Base-by-base conservation (phyloP, 2,797 vertebrate genomes). In the Darevskia mixta region DNA sequence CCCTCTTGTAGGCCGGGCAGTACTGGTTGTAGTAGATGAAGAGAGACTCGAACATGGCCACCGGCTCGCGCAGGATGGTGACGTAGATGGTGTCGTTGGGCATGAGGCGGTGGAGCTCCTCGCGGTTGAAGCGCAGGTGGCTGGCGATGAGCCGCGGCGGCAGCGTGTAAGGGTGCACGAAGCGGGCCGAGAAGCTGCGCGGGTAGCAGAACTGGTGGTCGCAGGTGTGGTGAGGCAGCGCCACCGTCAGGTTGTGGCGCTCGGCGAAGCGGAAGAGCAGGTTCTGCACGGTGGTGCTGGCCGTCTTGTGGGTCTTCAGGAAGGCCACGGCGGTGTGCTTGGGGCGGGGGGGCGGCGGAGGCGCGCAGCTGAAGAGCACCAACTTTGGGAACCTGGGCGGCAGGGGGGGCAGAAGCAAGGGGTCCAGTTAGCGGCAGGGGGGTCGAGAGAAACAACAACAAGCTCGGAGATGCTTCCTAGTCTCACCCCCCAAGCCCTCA, bases 171-270 rank as follows among this genome's bases (percentile, higher is more conserved):
- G 97, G 97, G 88, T 98, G 98, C 58, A 98, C 97, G 2, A 97
- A 98, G 94, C 96, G 97, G 17, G 93, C 80, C 3, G 96, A 97
- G 96, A 98, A 98, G 79, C 96, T 87, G 5, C 95, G 96, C 0
- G 98, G 98, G 92, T 98, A 98, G 95, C 98, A 98, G 97, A 98
- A 98, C 96, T 98, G 98, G 94, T 98, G 98, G 58, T 97, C 92
- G 72, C 97, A 98, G 35, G 95, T 90, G 11, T 97, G 97, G 67
- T 98, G 93, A 0, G 98, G 98, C 93, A 98, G 79, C 0, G 97
- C 98, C 95, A 98, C 98, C 0, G 97, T 98, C 75, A 98, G 94
- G 93, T 98, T 98, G 96, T 98, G 97, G 87, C 94, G 96, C 91
- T 98, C 98, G 0, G 97, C 98, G 1, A 98, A 98, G 81, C 98